These are phyloP conservation scores for Eudyptes chrysolophus DNA, from an alignment of 2,113 vertebrate species.

Conservation along the genomic window DNA sequence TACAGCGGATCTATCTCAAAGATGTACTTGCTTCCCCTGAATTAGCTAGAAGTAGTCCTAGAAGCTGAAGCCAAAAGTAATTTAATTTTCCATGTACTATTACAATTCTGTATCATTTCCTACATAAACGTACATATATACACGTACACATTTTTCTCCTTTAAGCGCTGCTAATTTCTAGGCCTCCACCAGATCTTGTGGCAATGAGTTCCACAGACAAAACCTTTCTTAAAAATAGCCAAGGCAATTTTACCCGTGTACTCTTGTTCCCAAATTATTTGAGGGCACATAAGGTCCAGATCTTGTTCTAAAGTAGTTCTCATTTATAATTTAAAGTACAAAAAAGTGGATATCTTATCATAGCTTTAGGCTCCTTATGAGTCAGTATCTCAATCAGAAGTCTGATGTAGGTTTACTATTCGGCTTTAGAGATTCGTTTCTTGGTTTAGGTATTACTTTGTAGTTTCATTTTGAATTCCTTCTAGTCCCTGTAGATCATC, in stretches of 20 bases:
- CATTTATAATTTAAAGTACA: background rate
- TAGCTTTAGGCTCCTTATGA: background rate
- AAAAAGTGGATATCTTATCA: background rate
- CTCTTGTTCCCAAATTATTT: background rate
- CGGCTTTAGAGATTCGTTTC: conserved; percentile 11
- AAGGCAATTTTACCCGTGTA: background rate
- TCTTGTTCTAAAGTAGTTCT: background rate
- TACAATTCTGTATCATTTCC: background rate
- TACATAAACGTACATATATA: background rate
- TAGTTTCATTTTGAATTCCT: background rate
- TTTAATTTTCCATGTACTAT: background rate
- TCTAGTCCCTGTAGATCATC: background rate
- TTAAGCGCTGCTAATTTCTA: background rate
- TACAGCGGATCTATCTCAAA: background rate
- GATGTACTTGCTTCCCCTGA: background rate
- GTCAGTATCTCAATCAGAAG: background rate
- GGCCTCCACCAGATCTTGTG: background rate
- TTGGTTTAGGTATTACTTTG: background rate
- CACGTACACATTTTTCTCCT: background rate
- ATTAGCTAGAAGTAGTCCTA: background rate
- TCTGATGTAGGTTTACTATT: background rate
- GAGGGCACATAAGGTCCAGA: background rate
- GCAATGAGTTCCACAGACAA: background rate
- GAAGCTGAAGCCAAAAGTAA: background rate
- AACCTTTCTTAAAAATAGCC: background rate